Base-by-base conservation (phyloP, 2,888 invertebrate species). In the Eupithecia vulgata region DNA sequence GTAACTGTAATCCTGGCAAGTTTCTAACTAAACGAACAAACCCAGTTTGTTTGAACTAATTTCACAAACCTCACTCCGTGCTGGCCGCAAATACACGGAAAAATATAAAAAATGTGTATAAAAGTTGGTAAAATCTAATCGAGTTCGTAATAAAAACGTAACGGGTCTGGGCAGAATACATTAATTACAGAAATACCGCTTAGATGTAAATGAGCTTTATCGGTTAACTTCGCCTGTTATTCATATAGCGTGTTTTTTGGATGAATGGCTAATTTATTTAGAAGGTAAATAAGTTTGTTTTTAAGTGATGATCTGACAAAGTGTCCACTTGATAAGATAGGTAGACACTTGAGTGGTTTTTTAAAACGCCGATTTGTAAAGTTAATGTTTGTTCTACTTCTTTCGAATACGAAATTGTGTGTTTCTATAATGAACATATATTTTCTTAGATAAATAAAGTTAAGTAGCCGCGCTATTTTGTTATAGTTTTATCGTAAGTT, bases 121-220 rank as follows among this genome's bases (percentile, higher is more conserved):
- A 70, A 75, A 77, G 75, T 79, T 76, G 74, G 79, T 82, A 75
- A 70, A 84, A 83, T 85, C 83, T 85, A 84, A 85, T 85, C 85
- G 79, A 73, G 75, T 74, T 80, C 73, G 81, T 80, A 81, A 82
- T 83, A 82, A 82, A 81, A 84, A 79, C 77, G 80, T 77, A 77
- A 74, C 78, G 77, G 78, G 78, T 71, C 73, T 79, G 81, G 83
- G 82, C 82, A 81, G 81, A 71, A 62, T 79, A 80, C 84, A 85
- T 84, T 86, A 82, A 84, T 86, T 83, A 84, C 78, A 83, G 78
- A 85, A 86, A 86, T 86, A 85, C 85, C 84, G 83, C 81, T 85
- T 82, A 80, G 81, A 80, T 81, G 84, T 85, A 81, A 86, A 86
- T 85, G 84, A 84, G 81, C 74, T 81, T 84, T 83, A 85, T 86